Percentiles rank a stretch among this genome's conserved stretches.
phyloP scores from a whole-genome alignment of 2,797 vertebrate species.

The Mormyrops boulengeri region DNA sequence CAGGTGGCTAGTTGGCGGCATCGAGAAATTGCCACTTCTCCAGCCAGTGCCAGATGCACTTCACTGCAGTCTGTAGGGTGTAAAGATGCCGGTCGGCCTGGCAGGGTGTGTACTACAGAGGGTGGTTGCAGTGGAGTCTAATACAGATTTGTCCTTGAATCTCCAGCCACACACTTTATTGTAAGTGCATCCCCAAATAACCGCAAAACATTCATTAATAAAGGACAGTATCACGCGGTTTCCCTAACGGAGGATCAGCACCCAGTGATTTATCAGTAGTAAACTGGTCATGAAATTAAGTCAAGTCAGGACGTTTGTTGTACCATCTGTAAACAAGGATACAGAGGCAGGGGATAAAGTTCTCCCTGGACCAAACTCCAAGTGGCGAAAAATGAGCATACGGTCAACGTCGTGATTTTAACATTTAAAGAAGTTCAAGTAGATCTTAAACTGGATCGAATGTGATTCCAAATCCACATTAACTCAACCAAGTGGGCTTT shows the following conservation, averaged over 20 bases:
- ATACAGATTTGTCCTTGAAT: not conserved
- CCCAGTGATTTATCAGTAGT: not conserved
- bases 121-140: not conserved
- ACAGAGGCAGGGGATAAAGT: not conserved
- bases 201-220: not conserved
- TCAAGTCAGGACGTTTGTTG: not conserved
- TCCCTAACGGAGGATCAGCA: not conserved
- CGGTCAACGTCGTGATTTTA: not conserved
- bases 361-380: not conserved
- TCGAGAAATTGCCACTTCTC: not conserved
- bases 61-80: not conserved
- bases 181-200: not conserved
- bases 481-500: not conserved
- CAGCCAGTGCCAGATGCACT: not conserved
- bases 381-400: not conserved
- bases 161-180: not conserved
- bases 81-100: not conserved
- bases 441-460: not conserved
- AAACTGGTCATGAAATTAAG: not conserved
- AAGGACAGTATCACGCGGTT: not conserved
- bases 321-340: not conserved
- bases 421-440: not conserved
- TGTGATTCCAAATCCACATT: not conserved
- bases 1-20: not conserved
- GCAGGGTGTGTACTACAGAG: not conserved